Evolutionary conservation across 2,888 invertebrate species (phyloP).

Genomic region (Nephrotoma appendiculata): DNA sequence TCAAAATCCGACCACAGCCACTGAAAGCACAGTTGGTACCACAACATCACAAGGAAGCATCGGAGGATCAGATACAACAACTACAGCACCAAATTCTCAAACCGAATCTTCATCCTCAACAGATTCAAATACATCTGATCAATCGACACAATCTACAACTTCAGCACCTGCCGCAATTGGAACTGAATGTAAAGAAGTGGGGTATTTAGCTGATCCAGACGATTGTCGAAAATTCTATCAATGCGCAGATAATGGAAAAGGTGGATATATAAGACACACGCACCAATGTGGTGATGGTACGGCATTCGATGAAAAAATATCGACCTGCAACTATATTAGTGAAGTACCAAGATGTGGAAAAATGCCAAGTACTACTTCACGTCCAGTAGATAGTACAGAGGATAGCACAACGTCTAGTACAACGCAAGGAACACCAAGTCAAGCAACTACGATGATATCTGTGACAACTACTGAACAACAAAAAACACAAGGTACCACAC

Average conservation of each 20-base stretch:
- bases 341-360: constrained; percentile 20
- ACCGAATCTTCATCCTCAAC: neutral
- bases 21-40: constrained; percentile 6
- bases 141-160: constrained; percentile 12
- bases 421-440: constrained; percentile 16
- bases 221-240: constrained; percentile 45
- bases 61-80: neutral
- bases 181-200: constrained; percentile 26
- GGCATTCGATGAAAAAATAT: constrained; percentile 40
- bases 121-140: constrained; percentile 11
- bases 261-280: constrained; percentile 33
- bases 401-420: constrained; percentile 12
- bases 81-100: constrained; percentile 2
- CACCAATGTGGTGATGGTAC: constrained; percentile 42
- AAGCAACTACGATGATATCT: constrained; percentile 8
- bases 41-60: neutral
- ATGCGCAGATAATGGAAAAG: constrained; percentile 34
- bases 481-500: constrained; percentile 14
- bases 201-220: constrained; percentile 30
- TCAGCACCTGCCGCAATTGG: constrained; percentile 6
- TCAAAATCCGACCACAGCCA: constrained; percentile 8
- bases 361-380: neutral
- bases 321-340: constrained; percentile 34
- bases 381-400: constrained; percentile 17
- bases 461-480: constrained; percentile 13